A percentile compares a stretch with the other conserved stretches of the same genome.
Evolutionary conservation across 2,888 invertebrate species (phyloP).

Genomic region (Synergus gifuensis): DNA sequence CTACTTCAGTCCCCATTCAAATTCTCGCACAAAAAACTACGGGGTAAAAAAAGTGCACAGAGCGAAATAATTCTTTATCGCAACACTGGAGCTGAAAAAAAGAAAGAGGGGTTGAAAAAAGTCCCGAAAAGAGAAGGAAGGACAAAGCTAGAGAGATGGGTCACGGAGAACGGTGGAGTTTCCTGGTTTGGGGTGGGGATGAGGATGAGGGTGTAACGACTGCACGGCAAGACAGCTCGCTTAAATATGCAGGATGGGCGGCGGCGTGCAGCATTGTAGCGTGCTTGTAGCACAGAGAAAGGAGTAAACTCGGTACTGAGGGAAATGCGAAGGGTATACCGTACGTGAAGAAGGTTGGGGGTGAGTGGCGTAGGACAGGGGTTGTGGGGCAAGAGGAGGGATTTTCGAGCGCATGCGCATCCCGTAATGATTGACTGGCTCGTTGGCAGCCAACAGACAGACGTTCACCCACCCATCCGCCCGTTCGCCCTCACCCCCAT

Average conservation of each 20-base stretch:
- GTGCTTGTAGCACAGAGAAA: constrained; percentile 73
- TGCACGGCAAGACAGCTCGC: constrained; percentile 75
- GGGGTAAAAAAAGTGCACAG: neutral
- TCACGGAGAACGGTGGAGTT: constrained; percentile 27
- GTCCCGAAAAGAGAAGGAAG: constrained; percentile 4
- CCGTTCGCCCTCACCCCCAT: constrained; percentile 63
- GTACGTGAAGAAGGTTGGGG: constrained; percentile 50
- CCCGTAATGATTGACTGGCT: constrained; percentile 78
- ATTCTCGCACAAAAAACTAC: neutral
- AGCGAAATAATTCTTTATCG: constrained; percentile 6
- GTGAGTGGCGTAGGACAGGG: constrained; percentile 52
- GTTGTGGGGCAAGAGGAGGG: constrained; percentile 48
- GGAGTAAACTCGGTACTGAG: constrained; percentile 73
- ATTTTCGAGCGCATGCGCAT: constrained; percentile 73
- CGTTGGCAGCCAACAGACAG: constrained; percentile 78
- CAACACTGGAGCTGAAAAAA: neutral
- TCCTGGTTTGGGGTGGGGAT: constrained; percentile 51
- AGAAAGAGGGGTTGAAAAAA: neutral
- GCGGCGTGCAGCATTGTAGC: constrained; percentile 73
- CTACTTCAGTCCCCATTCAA: neutral
- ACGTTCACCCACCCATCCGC: constrained; percentile 74
- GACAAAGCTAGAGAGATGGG: constrained; percentile 38
- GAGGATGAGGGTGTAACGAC: constrained; percentile 70
- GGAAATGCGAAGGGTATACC: constrained; percentile 70
- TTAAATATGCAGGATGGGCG: constrained; percentile 78